A percentile compares a stretch with the other conserved stretches of the same genome.
Evolutionary conservation across 2,888 invertebrate species (phyloP).

Genomic region (Rutpela maculata): DNA sequence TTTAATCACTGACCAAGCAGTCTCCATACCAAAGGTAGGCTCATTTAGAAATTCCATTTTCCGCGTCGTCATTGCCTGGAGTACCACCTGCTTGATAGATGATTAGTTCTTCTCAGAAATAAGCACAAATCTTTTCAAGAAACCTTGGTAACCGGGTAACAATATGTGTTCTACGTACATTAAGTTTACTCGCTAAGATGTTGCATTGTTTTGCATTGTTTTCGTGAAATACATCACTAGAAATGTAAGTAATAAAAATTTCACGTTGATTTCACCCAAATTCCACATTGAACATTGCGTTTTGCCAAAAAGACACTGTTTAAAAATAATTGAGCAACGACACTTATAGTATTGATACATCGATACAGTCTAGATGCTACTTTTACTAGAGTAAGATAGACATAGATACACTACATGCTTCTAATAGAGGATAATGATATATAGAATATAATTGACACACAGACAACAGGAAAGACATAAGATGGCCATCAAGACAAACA

Average conservation of each 20-base stretch:
- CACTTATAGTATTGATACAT: conserved; percentile 72
- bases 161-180: conserved; percentile 55
- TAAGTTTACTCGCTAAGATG: conserved; percentile 55
- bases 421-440: conserved; percentile 65
- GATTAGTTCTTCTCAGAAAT: conserved; percentile 39
- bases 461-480: conserved; percentile 63
- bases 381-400: conserved; percentile 62
- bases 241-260: conserved; percentile 48
- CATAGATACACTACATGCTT: conserved; percentile 66
- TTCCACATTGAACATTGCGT: conserved; percentile 73
- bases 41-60: neutral
- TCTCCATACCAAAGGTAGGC: neutral
- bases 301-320: conserved; percentile 72
- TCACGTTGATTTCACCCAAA: conserved; percentile 74
- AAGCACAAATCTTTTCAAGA: conserved; percentile 51
- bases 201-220: conserved; percentile 68
- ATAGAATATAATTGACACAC: conserved; percentile 68
- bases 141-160: conserved; percentile 69
- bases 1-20: conserved; percentile 18
- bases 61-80: neutral
- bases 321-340: conserved; percentile 72
- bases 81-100: neutral
- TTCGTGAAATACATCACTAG: conserved; percentile 51
- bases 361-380: conserved; percentile 68
- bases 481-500: conserved; percentile 48